A percentile compares a stretch with the other conserved stretches of the same genome.
Conservation (phyloP, 2,888 invertebrate genomes). For the Orthonychiurus folsomi region DNA sequence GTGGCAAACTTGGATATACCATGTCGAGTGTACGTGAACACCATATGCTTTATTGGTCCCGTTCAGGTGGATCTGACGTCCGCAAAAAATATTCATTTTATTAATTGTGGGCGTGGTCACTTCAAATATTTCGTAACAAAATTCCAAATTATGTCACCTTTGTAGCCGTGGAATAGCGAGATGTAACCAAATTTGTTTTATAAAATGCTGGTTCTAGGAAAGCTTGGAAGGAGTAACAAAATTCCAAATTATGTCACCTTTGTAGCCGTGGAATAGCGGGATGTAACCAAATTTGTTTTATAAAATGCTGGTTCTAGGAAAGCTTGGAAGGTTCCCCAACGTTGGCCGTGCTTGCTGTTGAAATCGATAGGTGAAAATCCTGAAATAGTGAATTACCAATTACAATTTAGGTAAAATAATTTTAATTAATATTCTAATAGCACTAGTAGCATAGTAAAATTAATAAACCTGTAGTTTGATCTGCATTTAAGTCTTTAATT, state of each 20-base stretch:
- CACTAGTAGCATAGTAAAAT: too few relatives aligned
- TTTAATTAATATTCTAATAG: not conserved
- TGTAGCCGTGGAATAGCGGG: not conserved
- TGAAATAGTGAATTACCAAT: not conserved
- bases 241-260: too few relatives aligned
- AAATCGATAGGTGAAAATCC: slow-evolving; percentile 1
- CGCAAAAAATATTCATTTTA: too few relatives aligned
- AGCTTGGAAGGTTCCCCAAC: not conserved
- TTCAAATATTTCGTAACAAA: too few relatives aligned
- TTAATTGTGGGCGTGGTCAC: too few relatives aligned
- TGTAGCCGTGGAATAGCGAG: not conserved
- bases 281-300: not conserved
- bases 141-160: too few relatives aligned
- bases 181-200: not conserved
- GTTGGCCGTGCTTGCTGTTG: not conserved
- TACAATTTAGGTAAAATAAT: too few relatives aligned
- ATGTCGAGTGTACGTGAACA: slow-evolving; percentile 5
- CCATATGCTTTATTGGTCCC: not conserved
- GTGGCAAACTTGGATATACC: not conserved
- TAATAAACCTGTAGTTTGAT: not conserved
- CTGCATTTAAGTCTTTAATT: not conserved
- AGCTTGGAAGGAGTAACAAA: too few relatives aligned
- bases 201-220: not conserved
- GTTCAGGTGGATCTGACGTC: slow-evolving; percentile 3
- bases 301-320: not conserved